phyloP scores from a whole-genome alignment of 2,113 vertebrate species.

The Ophiodon elongatus region DNA sequence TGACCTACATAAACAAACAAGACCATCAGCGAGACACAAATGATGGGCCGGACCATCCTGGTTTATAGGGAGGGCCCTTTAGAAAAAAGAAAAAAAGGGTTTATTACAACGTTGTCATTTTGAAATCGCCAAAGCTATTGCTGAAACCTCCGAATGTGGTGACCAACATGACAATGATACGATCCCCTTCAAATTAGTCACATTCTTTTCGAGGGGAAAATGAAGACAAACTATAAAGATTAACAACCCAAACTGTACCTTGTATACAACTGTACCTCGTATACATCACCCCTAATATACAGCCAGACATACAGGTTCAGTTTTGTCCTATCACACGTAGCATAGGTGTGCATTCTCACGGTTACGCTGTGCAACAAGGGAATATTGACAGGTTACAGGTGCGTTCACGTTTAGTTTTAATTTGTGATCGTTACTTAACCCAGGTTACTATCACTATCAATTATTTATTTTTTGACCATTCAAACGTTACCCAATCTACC shows the following conservation, averaged over 20 bases:
- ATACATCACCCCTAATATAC: too few species aligned
- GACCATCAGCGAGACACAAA: not conserved
- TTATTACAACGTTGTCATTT: not conserved
- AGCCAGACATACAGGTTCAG: too few species aligned
- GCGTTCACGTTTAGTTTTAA: too few species aligned
- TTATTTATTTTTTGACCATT: too few species aligned
- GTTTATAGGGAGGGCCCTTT: not conserved
- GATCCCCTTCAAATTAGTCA: not conserved
- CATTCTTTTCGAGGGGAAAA: not conserved
- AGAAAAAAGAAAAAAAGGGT: not conserved
- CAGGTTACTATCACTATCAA: too few species aligned
- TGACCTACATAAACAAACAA: not conserved
- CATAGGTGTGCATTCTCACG: too few species aligned
- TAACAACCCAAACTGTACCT: not conserved
- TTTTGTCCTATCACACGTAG: too few species aligned
- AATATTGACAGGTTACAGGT: too few species aligned
- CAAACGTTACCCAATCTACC: too few species aligned
- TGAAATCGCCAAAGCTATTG: not conserved
- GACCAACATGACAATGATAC: not conserved
- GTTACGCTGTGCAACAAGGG: too few species aligned
- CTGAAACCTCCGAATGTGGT: not conserved
- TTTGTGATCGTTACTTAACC: too few species aligned
- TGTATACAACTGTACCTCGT: not conserved
- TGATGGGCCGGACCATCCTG: not conserved
- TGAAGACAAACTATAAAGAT: not conserved